Evolutionary conservation across 2,113 vertebrate species (phyloP), one percentile per base, ranked within the genome.

Genomic region (Psophia crepitans): DNA sequence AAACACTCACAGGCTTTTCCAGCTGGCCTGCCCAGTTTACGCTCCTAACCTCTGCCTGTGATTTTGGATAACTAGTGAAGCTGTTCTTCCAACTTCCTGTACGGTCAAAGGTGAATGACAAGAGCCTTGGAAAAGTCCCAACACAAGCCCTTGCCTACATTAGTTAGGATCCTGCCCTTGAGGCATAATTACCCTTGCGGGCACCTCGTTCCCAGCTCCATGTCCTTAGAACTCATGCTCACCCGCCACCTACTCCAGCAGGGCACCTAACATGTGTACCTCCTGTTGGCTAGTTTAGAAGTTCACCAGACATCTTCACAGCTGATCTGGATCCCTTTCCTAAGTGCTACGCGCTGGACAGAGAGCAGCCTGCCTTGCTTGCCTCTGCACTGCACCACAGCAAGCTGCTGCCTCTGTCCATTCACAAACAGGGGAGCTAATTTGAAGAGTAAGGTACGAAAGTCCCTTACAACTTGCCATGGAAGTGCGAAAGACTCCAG

Each of bases 361-460:
- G 43, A 78, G 41, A 21, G 61, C 0, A 2, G 89, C 5, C 7
- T 66, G 51, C 24, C 46, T n/a, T 74, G 56, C n/a, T 84, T 0
- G 0, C 27, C 83, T 74, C 49, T 39, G 20, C 37, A 54, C n/a
- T 61, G 58, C 53, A 79, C 2, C n/a, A 75, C 8, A 4, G 3
- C 22, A 66, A 75, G 10, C 5, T 65, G 19, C 22, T 66, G n/a
- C 15, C 24, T 70, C 27, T 69, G 16, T 41, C 20, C 75, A 26
- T 7, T 35, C n/a, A 58, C 46, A n/a, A 87, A 74, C 33, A 61
- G 2, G 1, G 51, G 7, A 66, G 5, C 20, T 80, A 20, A 21
- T 87, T 74, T 66, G 49, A 48, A 24, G 19, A n/a, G 11, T 30
- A 60, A 53, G 10, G 12, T 33, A 58, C 0, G 0, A 17, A 68